phyloP scores from a whole-genome alignment of 2,888 invertebrate species.

The Tinea pellionella region DNA sequence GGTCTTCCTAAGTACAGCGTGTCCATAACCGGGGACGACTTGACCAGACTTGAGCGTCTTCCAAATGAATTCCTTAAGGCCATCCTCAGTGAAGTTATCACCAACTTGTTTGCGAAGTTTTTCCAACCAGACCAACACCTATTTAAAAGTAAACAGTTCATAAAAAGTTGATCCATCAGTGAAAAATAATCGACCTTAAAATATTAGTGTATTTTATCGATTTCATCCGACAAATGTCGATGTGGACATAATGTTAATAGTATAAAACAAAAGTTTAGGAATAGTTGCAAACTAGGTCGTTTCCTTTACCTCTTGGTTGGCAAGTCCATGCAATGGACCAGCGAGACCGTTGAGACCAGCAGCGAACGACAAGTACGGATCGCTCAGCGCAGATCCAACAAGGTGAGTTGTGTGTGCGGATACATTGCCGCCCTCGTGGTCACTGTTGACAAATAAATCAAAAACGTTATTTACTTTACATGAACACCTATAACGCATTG shows the following conservation, averaged over 20 bases:
- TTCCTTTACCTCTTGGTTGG: slow-evolving; percentile 92
- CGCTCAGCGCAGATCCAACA: slow-evolving; percentile 93
- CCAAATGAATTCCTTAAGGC: slow-evolving; percentile 97
- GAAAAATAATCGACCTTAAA: too few species aligned
- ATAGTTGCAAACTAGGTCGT: too few species aligned
- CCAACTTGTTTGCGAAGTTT: slow-evolving; percentile 90
- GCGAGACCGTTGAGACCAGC: slow-evolving; percentile 95
- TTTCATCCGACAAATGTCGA: too few species aligned
- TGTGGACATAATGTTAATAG: too few species aligned
- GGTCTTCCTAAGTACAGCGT: slow-evolving; percentile 95
- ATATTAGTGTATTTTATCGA: too few species aligned
- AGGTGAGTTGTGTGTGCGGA: slow-evolving; percentile 95
- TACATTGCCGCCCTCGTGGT: slow-evolving; percentile 97
- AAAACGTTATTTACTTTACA: too few species aligned
- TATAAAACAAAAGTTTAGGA: too few species aligned
- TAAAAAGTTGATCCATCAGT: too few species aligned
- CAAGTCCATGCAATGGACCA: slow-evolving; percentile 95
- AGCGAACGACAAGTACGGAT: slow-evolving; percentile 92
- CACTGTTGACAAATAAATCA: slow-evolving; percentile 58
- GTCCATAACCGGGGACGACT: slow-evolving; percentile 97
- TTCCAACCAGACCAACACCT: slow-evolving; percentile 92
- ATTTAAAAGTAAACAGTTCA: slow-evolving; percentile 32
- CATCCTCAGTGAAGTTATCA: slow-evolving; percentile 86
- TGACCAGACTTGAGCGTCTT: slow-evolving; percentile 95
- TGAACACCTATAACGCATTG: too few species aligned